Evolutionary conservation across 1,140 invertebrate genomes (phyloP), one percentile per base, ranked within the genome.

Genomic region (Brachionus koreanus): DNA sequence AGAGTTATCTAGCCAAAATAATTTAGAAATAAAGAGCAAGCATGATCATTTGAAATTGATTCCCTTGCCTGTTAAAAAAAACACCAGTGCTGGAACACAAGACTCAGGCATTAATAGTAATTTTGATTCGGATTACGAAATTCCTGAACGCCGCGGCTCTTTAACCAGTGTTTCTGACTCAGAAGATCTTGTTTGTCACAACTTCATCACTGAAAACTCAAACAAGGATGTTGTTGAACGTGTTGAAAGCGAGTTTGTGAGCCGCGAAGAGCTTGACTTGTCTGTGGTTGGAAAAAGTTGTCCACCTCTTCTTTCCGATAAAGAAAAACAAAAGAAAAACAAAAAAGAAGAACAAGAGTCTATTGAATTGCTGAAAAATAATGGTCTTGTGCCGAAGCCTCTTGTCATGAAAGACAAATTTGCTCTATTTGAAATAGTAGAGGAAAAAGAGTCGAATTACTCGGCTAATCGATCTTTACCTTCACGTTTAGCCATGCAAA

Each of bases 381-480:
- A 74, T 74, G 69, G 69, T 29, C 39, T 74, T 13, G 69, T 74
- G 1, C 69, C 16, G 2, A 74, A 74, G 29, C 69, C 69, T 1
- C 39, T 46, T 23, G 23, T 74, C 12, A 35, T 46, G 10, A 43
- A 46, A 1, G 10, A 74, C 1, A 74, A 46, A 16, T 74, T 43
- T 74, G 69, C 69, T n/a, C 43, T 74, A 3, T 74, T 74, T 25
- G 69, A 74, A 74, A 74, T 74, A 25, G 69, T 74, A 7, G 39
- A 74, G 7, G 69, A 74, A 3, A 42, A 74, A n/a, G 42, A 46
- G 13, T 74, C 69, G 7, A 49, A 12, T 43, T 16, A 16, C 39
- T 74, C 16, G 10, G 1, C n/a, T 19, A 39, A 39, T 49, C 37
- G 39, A 5, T 19, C 39, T 46, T 39, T 39, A 29, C 69, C 69